A percentile compares a stretch with the other conserved stretches of the same genome.
phyloP scores from a whole-genome alignment of 2,113 vertebrate species.

The Columbina picui region DNA sequence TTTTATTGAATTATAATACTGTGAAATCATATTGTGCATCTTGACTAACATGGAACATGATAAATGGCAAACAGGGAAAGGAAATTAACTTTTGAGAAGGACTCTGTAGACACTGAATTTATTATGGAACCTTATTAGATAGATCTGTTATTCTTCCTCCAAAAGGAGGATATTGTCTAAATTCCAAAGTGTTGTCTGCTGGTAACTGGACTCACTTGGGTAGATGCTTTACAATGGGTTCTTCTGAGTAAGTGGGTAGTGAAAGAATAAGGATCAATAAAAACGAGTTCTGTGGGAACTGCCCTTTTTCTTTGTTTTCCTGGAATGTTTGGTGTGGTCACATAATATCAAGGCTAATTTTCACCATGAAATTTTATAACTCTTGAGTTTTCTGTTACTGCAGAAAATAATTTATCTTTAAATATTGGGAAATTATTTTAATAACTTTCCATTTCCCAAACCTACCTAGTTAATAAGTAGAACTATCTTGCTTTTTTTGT shows the following conservation, averaged over 20 bases:
- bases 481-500: rapidly evolving
- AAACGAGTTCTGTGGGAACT: neutral
- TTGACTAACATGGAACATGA: neutral
- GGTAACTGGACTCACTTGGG: neutral
- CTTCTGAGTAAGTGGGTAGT: neutral
- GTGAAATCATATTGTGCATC: neutral
- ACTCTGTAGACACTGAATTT: neutral
- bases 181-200: neutral
- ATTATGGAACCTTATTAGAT: neutral
- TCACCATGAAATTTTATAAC: neutral
- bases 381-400: neutral
- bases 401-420: neutral
- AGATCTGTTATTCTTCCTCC: neutral
- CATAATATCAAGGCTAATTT: neutral
- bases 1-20: neutral
- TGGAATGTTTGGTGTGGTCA: neutral
- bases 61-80: neutral
- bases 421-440: neutral
- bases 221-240: neutral
- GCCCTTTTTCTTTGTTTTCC: neutral
- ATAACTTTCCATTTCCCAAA: neutral
- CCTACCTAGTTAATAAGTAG: neutral
- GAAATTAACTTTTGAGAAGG: neutral
- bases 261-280: neutral
- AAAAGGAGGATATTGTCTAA: neutral